These are phyloP conservation scores for Emydoidea blandingii DNA, from an alignment of 2,797 vertebrate genomes.

Conservation along the genomic window DNA sequence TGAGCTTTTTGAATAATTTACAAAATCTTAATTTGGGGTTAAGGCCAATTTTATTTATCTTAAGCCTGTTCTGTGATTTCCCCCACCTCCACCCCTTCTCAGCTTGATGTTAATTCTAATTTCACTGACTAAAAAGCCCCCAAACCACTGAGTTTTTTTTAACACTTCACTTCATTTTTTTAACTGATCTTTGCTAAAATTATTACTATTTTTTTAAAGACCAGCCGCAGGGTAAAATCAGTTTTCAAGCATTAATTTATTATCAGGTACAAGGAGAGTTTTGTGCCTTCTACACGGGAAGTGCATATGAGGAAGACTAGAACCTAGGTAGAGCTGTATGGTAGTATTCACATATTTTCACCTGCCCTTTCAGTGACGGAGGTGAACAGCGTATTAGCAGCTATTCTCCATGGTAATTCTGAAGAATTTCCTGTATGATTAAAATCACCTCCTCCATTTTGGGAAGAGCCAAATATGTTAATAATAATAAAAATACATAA, in stretches of 20 bases:
- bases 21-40: neutral
- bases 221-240: neutral
- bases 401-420: neutral
- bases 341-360: neutral
- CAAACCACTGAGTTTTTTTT: neutral
- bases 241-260: neutral
- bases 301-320: neutral
- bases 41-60: neutral
- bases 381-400: neutral
- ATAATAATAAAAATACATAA: neutral
- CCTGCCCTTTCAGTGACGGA: neutral
- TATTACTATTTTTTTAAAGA: neutral
- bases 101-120: neutral
- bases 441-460: neutral
- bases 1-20: neutral
- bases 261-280: neutral
- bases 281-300: neutral
- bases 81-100: neutral
- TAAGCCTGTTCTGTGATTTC: neutral
- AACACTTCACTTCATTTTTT: neutral
- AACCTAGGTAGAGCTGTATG: neutral
- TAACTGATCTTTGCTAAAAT: neutral
- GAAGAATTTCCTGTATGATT: neutral
- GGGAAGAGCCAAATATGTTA: neutral
- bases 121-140: neutral